phyloP scores from a whole-genome alignment of 2,113 vertebrate species.

The Plecturocebus donacophilus region DNA sequence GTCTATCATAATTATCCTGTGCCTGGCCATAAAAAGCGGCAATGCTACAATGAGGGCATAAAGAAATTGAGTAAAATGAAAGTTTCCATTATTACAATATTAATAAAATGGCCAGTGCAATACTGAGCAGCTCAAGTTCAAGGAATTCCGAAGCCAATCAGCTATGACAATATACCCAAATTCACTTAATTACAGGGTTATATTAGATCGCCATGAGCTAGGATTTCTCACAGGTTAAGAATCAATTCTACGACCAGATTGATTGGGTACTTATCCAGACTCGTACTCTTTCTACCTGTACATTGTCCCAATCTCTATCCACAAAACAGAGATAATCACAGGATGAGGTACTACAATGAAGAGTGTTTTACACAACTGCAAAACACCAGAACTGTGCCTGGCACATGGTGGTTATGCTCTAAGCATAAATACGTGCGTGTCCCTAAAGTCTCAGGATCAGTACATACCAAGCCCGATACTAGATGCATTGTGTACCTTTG shows the following conservation, averaged over 20 bases:
- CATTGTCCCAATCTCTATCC: not conserved
- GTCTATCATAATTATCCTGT: not conserved
- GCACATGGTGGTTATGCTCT: not conserved
- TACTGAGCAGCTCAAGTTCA: not conserved
- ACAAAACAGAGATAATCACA: not conserved
- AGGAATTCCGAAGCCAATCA: not conserved
- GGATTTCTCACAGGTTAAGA: not conserved
- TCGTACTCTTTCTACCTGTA: not conserved
- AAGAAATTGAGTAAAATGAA: not conserved
- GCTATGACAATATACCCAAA: not conserved
- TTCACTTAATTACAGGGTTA: not conserved
- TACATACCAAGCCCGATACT: not conserved
- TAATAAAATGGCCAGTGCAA: slow-evolving; percentile 8
- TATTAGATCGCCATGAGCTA: not conserved
- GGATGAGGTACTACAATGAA: no score
- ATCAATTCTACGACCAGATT: not conserved
- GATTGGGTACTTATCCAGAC: not conserved
- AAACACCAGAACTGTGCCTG: not conserved
- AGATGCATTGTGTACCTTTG: not conserved
- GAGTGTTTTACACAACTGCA: not conserved
- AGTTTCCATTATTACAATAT: not conserved
- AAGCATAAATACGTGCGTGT: not conserved
- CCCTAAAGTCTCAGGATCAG: slow-evolving; percentile 2
- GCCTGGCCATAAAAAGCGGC: not conserved
- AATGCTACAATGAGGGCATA: not conserved